Evolutionary conservation across 2,888 invertebrate genomes (phyloP).

Genomic region (Parnassius mnemosyne): DNA sequence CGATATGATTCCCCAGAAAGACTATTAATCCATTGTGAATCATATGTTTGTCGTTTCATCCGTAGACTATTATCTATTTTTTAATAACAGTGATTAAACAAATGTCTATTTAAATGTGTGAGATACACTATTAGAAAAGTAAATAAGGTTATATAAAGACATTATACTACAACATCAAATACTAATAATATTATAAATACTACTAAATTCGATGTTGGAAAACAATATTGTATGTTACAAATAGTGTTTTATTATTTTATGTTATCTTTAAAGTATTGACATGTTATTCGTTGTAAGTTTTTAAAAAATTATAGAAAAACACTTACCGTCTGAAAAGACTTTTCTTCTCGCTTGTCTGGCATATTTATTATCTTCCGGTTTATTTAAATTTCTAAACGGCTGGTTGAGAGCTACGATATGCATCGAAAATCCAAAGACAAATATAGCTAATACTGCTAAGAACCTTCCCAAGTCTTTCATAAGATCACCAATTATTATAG

Average conservation of each 20-base stretch:
- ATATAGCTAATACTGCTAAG: constrained; percentile 97
- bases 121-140: no score
- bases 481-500: constrained; percentile 98
- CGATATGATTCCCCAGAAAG: constrained; percentile 76
- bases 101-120: not conserved
- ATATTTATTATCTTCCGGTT: constrained; percentile 81
- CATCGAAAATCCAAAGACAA: constrained; percentile 99
- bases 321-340: constrained; percentile 88
- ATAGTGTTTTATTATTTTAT: no score
- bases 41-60: constrained; percentile 67
- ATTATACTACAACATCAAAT: not conserved
- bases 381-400: constrained; percentile 88
- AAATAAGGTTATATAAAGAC: not conserved
- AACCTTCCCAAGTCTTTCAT: constrained; percentile 98
- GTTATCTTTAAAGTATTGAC: no score
- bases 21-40: constrained; percentile 63
- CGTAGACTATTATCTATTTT: constrained; percentile 64
- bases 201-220: no score
- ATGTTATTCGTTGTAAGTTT: not conserved
- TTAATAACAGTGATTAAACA: constrained; percentile 21
- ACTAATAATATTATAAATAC: no score
- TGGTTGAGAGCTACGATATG: constrained; percentile 97
- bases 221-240: no score
- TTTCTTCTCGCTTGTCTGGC: constrained; percentile 77
- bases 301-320: constrained; percentile 35